These are phyloP conservation scores for Aeoliscus strigatus DNA, from an alignment of 2,797 vertebrate species.

Conservation along the genomic window DNA sequence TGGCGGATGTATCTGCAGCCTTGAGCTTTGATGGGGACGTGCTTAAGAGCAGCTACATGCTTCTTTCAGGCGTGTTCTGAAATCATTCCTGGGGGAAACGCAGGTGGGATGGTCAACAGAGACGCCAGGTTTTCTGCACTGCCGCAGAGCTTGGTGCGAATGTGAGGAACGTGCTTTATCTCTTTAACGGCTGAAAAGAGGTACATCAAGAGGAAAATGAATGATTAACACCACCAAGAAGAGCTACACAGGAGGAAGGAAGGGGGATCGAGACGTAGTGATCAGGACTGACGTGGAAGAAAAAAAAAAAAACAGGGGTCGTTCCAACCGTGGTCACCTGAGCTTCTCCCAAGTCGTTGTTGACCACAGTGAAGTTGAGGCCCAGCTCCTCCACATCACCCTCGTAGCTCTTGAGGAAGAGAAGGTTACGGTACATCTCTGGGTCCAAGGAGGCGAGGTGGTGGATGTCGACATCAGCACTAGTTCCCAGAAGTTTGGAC, in stretches of 20 bases:
- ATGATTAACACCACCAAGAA: slow-evolving; percentile 65
- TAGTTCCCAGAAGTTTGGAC: slow-evolving; percentile 94
- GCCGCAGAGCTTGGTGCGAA: slow-evolving; percentile 33
- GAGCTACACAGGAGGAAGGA: slow-evolving; percentile 44
- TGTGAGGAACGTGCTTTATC: slow-evolving; percentile 63
- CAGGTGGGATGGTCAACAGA: slow-evolving; percentile 62
- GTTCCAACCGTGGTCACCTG: slow-evolving; percentile 75
- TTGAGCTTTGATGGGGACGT: slow-evolving; percentile 46
- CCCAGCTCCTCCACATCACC: slow-evolving; percentile 95
- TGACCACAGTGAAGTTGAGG: slow-evolving; percentile 96
- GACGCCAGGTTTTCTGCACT: slow-evolving; percentile 36
- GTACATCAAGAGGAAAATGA: slow-evolving; percentile 55
- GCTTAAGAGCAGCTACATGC: slow-evolving; percentile 51
- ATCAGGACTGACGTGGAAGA: slow-evolving; percentile 13
- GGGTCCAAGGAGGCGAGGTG: slow-evolving; percentile 95
- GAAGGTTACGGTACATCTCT: slow-evolving; percentile 94
- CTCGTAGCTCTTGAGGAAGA: slow-evolving; percentile 98
- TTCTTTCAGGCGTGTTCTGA: slow-evolving; percentile 60
- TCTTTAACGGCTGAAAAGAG: slow-evolving; percentile 47
- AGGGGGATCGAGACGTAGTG: slow-evolving; percentile 15
- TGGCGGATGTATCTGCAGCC: slow-evolving; percentile 31
- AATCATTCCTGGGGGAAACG: slow-evolving; percentile 49
- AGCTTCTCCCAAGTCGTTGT: slow-evolving; percentile 96
- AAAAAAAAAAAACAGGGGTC: slow-evolving; percentile 18
- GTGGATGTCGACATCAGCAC: slow-evolving; percentile 97